Evolutionary conservation across 2,888 invertebrate genomes (phyloP).

Genomic region (Bibio marci): DNA sequence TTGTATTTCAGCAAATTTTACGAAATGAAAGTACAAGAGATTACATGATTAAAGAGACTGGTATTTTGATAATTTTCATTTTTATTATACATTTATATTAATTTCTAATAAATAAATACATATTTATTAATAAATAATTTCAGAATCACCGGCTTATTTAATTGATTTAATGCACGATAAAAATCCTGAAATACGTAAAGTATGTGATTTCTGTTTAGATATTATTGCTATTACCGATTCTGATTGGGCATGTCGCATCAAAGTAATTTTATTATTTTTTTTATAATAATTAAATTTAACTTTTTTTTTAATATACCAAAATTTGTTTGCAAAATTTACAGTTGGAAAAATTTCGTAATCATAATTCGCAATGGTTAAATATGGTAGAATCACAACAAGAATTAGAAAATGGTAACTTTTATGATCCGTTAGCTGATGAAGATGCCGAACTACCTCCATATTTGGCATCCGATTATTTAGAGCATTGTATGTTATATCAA

Average conservation of each 20-base stretch:
- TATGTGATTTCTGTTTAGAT: conserved; percentile 90
- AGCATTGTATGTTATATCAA: conserved; percentile 31
- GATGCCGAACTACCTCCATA: conserved; percentile 58
- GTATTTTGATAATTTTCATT: conserved; percentile 31
- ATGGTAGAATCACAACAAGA: conserved; percentile 67
- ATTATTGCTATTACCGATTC: conserved; percentile 83
- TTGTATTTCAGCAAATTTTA: conserved; percentile 81
- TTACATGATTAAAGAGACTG: conserved; percentile 72
- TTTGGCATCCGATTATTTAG: conserved; percentile 54
- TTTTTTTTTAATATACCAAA: background rate
- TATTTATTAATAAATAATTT: conserved; percentile 18
- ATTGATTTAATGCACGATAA: conserved; percentile 97
- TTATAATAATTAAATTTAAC: background rate
- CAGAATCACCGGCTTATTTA: conserved; percentile 87
- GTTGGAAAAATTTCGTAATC: conserved; percentile 90
- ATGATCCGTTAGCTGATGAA: conserved; percentile 27
- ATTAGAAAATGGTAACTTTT: conserved; percentile 29
- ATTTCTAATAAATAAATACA: background rate
- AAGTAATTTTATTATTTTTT: conserved; percentile 29
- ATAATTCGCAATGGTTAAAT: conserved; percentile 96
- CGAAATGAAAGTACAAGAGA: conserved; percentile 62
- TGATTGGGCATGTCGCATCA: conserved; percentile 87
- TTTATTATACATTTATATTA: no score
- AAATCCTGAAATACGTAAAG: conserved; percentile 79
- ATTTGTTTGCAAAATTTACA: conserved; percentile 14